Evolutionary conservation across 2,797 vertebrate species (phyloP).

Genomic region (Cyclura pinguis): DNA sequence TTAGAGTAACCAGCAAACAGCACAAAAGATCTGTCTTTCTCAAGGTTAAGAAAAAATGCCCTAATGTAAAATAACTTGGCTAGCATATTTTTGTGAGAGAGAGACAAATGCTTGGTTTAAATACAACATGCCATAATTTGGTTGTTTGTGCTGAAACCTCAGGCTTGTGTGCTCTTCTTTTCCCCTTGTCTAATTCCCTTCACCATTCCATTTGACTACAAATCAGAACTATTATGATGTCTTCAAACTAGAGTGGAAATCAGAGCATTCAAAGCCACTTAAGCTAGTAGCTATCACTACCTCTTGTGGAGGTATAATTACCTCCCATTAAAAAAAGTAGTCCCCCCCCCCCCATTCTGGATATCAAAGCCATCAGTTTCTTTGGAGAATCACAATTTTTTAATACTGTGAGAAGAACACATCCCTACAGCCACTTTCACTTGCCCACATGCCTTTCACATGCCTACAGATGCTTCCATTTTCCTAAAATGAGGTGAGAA

Average conservation of each 20-base stretch:
- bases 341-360: background rate
- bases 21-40: background rate
- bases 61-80: background rate
- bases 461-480: background rate
- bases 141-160: background rate
- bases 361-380: background rate
- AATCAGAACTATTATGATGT: background rate
- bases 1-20: background rate
- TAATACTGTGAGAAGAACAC: background rate
- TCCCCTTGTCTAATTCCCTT: background rate
- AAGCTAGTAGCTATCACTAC: too few species aligned
- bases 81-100: background rate
- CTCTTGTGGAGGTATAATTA: background rate
- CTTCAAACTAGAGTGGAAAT: background rate
- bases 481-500: too few species aligned
- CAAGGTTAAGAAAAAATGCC: slow-evolving; percentile 14
- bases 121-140: background rate
- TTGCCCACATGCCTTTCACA: background rate
- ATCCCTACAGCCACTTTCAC: background rate
- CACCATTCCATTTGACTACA: background rate
- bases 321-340: background rate
- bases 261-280: background rate
- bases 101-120: background rate
- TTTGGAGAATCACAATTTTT: background rate
- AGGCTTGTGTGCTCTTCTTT: background rate